Evolutionary conservation across 2,888 invertebrate species (phyloP).

Genomic region (Alentia gelatinosa): DNA sequence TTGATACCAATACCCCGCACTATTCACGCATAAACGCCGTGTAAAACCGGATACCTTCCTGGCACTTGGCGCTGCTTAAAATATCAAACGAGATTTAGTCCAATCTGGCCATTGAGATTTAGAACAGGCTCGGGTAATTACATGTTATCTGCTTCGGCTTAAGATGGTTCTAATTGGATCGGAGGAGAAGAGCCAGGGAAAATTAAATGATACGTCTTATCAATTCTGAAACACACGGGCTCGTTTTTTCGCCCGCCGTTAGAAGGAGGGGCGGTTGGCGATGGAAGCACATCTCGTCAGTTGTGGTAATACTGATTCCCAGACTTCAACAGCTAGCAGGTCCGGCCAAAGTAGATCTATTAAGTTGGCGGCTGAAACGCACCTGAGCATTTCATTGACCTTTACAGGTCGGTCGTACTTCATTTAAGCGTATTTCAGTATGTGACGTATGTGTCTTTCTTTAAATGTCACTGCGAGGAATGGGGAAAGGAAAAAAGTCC

Average conservation of each 20-base stretch:
- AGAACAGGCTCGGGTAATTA: neutral
- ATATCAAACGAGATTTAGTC: too few relatives aligned
- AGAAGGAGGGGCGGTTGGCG: neutral
- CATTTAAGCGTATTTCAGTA: neutral
- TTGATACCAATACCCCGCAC: too few relatives aligned
- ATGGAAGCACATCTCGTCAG: neutral
- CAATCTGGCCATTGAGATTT: too few relatives aligned
- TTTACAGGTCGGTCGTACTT: neutral
- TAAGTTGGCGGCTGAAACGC: neutral
- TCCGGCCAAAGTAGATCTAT: neutral
- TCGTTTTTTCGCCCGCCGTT: neutral
- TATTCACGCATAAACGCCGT: too few relatives aligned
- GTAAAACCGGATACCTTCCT: too few relatives aligned
- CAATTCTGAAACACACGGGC: neutral
- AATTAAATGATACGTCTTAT: slow-evolving; percentile 37
- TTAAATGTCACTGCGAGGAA: neutral
- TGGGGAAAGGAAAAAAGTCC: too few relatives aligned
- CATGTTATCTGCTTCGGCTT: neutral
- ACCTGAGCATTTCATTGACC: neutral
- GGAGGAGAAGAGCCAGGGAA: neutral
- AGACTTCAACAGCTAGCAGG: neutral
- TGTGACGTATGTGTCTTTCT: neutral
- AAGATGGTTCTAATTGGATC: neutral
- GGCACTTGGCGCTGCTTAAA: too few relatives aligned
- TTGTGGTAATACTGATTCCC: neutral